Evolutionary conservation across 1,140 invertebrate species (phyloP), one percentile per base, ranked within the genome.

Genomic region (Drosophila nannoptera): DNA sequence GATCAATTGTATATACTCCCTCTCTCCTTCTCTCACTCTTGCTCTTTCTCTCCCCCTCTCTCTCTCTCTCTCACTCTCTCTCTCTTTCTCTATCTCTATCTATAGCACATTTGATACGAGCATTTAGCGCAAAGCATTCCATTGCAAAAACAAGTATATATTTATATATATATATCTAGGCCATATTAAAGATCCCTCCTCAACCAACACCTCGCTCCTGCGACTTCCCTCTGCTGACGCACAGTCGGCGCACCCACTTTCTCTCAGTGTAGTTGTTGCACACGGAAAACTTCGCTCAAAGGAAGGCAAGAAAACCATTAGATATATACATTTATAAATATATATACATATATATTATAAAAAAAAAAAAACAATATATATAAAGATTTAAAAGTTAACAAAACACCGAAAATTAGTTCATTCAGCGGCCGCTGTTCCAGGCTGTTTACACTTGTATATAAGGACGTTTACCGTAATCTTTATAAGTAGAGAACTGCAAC

Each of bases 341-440:
- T 29, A 43, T 11, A 12, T 4, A 49, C 45, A 59, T 12, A 33
- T 46, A 52, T 29, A 29, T 56, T 40, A 22, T 38, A 11, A 56
- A 32, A 52, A 61, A 49, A 6, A 7, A 54, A 58, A 50, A 63
- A 36, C 40, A n/a, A n/a, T n/a, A n/a, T 22, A 22, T 22, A 22
- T 22, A 3, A 22, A 22, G 22, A 22, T 22, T 22, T 22, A 22
- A 22, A 69, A 62, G 54, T 65, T 70, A 66, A 70, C 62, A 65
- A 48, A 68, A 68, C 46, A 68, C 64, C 67, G 61, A 36, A 45
- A 65, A 65, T 65, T 56, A 45, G 62, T 64, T 64, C 64, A 72
- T 68, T 61, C 52, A 53, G 32, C 40, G 45, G 52, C 53, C 46
- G 68, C 61, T 55, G 63, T 59, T 72, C 68, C 16, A 48, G 65